phyloP scores from a whole-genome alignment of 1,140 invertebrate species.

The Dufourea novaeangliae region DNA sequence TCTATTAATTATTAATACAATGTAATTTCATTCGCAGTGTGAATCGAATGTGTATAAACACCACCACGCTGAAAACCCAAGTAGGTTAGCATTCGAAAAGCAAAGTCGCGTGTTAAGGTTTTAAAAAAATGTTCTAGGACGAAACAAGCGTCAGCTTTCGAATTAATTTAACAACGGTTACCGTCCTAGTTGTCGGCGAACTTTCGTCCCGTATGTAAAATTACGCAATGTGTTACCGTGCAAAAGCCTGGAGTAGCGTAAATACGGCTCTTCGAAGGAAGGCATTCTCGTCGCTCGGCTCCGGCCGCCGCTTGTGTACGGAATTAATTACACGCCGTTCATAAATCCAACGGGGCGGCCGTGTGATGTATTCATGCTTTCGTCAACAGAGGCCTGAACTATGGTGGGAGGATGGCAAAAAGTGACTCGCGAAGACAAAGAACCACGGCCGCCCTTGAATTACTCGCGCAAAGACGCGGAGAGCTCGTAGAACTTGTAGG shows the following conservation, averaged over 20 bases:
- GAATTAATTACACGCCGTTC: slow-evolving; percentile 59
- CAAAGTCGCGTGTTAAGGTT: too few relatives aligned
- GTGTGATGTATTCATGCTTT: slow-evolving; percentile 54
- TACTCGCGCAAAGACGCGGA: slow-evolving; percentile 28
- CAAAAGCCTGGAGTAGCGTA: slow-evolving; percentile 7
- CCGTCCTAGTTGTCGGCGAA: not conserved
- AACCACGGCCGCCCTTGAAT: slow-evolving; percentile 6
- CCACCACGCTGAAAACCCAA: too few relatives aligned
- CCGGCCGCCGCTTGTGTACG: slow-evolving; percentile 14
- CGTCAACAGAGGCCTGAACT: slow-evolving; percentile 38
- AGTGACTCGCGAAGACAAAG: slow-evolving; percentile 37
- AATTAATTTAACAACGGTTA: slow-evolving; percentile 20
- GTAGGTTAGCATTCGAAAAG: too few relatives aligned
- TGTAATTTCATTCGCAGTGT: too few relatives aligned
- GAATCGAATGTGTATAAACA: too few relatives aligned
- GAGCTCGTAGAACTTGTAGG: not conserved
- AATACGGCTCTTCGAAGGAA: slow-evolving; percentile 5
- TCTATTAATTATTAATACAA: too few relatives aligned
- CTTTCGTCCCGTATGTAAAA: not conserved
- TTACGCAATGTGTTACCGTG: not conserved
- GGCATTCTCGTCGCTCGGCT: slow-evolving; percentile 24
- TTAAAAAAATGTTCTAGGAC: too few relatives aligned
- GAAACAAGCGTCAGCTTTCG: not conserved
- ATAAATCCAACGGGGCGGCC: slow-evolving; percentile 39
- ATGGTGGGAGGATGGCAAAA: slow-evolving; percentile 25